A percentile compares a stretch with the other conserved stretches of the same genome.
These are phyloP conservation scores for Chrysina gloriosa DNA, from an alignment of 2,888 invertebrate species.

Conservation along the genomic window DNA sequence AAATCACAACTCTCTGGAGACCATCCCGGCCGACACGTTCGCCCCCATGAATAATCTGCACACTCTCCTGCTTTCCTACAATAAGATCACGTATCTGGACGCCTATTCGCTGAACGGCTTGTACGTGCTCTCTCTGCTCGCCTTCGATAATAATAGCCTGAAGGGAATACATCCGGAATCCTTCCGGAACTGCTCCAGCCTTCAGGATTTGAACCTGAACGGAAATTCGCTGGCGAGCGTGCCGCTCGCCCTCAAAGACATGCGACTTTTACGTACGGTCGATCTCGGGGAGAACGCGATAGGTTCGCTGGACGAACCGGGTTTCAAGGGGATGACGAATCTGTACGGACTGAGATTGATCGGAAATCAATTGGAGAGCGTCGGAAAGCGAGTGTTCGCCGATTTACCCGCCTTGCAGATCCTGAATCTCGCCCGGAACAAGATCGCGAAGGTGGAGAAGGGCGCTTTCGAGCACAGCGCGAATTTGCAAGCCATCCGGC, in stretches of 20 bases:
- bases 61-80: constrained; percentile 86
- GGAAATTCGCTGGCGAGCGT: constrained; percentile 85
- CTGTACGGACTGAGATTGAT: constrained; percentile 89
- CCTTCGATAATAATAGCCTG: constrained; percentile 87
- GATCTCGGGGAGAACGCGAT: constrained; percentile 94
- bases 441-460: constrained; percentile 80
- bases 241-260: constrained; percentile 84
- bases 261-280: constrained; percentile 86
- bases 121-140: constrained; percentile 85
- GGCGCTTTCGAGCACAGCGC: constrained; percentile 84
- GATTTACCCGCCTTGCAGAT: constrained; percentile 86
- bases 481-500: constrained; percentile 85
- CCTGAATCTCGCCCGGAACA: constrained; percentile 89
- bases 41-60: constrained; percentile 93
- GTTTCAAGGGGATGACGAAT: constrained; percentile 86
- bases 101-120: constrained; percentile 89
- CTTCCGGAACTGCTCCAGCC: constrained; percentile 89
- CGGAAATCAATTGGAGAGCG: constrained; percentile 86
- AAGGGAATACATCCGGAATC: constrained; percentile 88
- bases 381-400: constrained; percentile 82
- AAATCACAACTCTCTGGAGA: constrained; percentile 85
- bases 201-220: constrained; percentile 91
- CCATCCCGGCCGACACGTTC: constrained; percentile 88
- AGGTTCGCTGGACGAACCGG: constrained; percentile 80
- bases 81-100: constrained; percentile 86